phyloP scores from a whole-genome alignment of 2,113 vertebrate species.

The Sebastes fasciatus region DNA sequence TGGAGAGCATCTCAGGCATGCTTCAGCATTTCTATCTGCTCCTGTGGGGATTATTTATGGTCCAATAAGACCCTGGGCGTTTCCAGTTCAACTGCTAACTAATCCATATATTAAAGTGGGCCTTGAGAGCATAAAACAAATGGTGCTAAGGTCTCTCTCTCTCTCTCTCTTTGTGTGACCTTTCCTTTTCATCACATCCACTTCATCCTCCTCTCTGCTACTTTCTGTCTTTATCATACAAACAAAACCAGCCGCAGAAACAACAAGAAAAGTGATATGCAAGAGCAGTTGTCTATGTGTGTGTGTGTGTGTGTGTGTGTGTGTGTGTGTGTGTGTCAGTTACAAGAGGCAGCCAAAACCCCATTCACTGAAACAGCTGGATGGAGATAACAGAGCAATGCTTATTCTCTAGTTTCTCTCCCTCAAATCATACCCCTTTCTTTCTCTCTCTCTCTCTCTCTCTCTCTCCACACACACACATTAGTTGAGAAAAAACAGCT shows the following conservation, averaged over 20 bases:
- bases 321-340: constrained; percentile 19
- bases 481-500: constrained; percentile 14
- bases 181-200: constrained; percentile 47
- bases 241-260: constrained; percentile 35
- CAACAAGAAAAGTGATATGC: constrained; percentile 35
- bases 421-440: neutral
- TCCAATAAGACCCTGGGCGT: constrained; percentile 68
- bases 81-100: constrained; percentile 69
- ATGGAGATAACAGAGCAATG: constrained; percentile 56
- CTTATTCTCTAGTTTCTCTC: constrained; percentile 36
- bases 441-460: neutral
- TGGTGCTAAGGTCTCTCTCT: constrained; percentile 20
- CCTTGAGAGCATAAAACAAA: constrained; percentile 71
- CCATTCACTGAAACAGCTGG: constrained; percentile 71
- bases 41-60: constrained; percentile 75
- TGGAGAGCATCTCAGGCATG: constrained; percentile 46
- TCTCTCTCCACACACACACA: neutral
- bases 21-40: constrained; percentile 57
- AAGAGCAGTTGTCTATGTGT: neutral
- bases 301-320: constrained; percentile 7
- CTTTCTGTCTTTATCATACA: neutral
- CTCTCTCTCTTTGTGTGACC: constrained; percentile 40
- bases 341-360: constrained; percentile 25
- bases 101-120: constrained; percentile 74
- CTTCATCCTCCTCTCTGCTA: constrained; percentile 15